phyloP scores from a whole-genome alignment of 2,113 vertebrate species.

The Campylomormyrus numenius region DNA sequence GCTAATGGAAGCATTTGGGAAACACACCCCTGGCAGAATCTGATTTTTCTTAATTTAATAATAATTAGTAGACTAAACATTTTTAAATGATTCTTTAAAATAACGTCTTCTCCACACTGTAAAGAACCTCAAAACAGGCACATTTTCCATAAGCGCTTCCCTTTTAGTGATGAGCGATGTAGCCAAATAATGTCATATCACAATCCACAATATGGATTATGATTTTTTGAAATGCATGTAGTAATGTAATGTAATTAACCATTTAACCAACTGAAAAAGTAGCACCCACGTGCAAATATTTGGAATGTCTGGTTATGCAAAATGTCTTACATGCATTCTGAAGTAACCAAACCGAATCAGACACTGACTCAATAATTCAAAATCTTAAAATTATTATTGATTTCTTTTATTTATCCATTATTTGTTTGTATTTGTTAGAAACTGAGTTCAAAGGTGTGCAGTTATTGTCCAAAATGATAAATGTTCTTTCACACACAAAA shows the following conservation, averaged over 20 bases:
- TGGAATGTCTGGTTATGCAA: not conserved
- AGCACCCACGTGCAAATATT: not conserved
- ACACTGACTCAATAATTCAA: not conserved
- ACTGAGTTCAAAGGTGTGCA: not conserved
- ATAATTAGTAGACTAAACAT: no score
- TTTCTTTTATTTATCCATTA: not conserved
- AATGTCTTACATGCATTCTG: not conserved
- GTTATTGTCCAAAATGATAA: not conserved
- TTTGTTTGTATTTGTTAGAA: not conserved
- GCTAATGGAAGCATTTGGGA: no score
- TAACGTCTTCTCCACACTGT: not conserved
- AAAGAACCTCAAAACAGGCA: not conserved
- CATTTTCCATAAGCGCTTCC: not conserved
- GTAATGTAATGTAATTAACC: not conserved
- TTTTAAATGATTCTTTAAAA: no score
- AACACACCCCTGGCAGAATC: no score
- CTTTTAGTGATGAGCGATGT: not conserved
- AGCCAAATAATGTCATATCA: not conserved
- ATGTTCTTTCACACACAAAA: not conserved
- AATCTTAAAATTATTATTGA: not conserved
- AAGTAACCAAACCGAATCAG: not conserved
- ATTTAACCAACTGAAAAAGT: not conserved
- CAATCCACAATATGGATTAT: not conserved
- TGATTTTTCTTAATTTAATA: no score
- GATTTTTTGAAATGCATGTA: not conserved